Percentiles rank a stretch among this genome's conserved stretches.
Evolutionary conservation across 1,140 invertebrate genomes (phyloP).

Genomic region (Drosophila nannoptera): DNA sequence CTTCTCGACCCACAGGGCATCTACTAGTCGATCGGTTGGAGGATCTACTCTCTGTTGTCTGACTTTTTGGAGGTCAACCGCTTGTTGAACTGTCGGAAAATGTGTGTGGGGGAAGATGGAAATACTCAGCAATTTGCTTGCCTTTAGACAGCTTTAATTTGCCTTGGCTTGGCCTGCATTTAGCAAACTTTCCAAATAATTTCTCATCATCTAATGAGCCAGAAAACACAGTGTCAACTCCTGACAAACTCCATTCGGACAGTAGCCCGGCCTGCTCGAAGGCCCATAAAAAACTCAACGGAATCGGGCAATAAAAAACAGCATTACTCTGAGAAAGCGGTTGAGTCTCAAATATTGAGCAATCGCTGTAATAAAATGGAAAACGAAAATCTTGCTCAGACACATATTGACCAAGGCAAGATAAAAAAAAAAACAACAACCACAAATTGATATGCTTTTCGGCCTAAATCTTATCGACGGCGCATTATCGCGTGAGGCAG

Average conservation of each 20-base stretch:
- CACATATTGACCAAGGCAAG: conserved; percentile 40
- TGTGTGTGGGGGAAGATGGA: conserved; percentile 8
- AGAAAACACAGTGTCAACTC: conserved; percentile 1
- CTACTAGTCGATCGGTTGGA: not conserved
- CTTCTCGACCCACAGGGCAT: not conserved
- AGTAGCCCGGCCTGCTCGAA: conserved; percentile 21
- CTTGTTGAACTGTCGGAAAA: conserved; percentile 45
- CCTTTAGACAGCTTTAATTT: conserved; percentile 9
- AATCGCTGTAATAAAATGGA: conserved; percentile 36
- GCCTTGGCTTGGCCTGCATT: not conserved
- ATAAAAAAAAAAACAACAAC: not conserved
- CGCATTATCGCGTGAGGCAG: conserved; percentile 54
- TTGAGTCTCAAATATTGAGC: conserved; percentile 13
- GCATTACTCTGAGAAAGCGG: conserved; percentile 42
- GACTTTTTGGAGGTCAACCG: conserved; percentile 68
- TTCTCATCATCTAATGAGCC: not conserved
- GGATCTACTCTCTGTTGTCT: not conserved
- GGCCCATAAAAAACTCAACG: conserved; percentile 54
- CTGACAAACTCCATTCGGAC: conserved; percentile 13
- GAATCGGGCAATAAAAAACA: conserved; percentile 41
- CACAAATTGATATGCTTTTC: conserved; percentile 9
- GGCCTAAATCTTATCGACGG: conserved; percentile 58
- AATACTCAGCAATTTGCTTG: conserved; percentile 31
- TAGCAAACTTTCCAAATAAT: conserved; percentile 15
- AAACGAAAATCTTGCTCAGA: conserved; percentile 42